Base-by-base conservation (phyloP, 2,888 invertebrate genomes). In the Rosalia funebris region DNA sequence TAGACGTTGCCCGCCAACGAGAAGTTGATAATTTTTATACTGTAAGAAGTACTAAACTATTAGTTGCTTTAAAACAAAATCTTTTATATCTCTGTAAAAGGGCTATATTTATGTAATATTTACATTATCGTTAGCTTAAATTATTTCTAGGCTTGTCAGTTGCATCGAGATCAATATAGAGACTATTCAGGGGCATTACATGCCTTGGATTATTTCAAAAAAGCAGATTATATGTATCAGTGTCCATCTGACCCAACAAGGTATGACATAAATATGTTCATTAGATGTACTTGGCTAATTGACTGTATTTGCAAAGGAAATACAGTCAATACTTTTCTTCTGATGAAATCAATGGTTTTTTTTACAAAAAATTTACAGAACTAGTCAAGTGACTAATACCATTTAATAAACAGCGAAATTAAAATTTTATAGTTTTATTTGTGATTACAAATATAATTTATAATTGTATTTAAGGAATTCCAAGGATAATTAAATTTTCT, bases 91-190 rank as follows among this genome's bases (percentile, higher is more conserved):
- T 25, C 9, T 25, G 9, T 3, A 25, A 25, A 5, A 25, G 9
- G 3, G 25, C 25, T 25, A 9, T 25, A 3, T 5, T 25, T 9
- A 25, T 5, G n/a, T n/a, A n/a, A n/a, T n/a, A n/a, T n/a, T n/a
- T n/a, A n/a, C n/a, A n/a, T n/a, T n/a, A n/a, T n/a, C n/a, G n/a
- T n/a, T n/a, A n/a, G n/a, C n/a, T n/a, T n/a, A n/a, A n/a, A n/a
- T n/a, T 37, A n/a, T 17, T 57, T 45, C n/a, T 74, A 88, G 87
- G 83, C 83, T 17, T 83, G 84, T 60, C 88, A 88, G 73, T 79
- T 83, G 25, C 86, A 87, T 64, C 82, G 89, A 60, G 85, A 87
- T 71, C 87, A 86, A 73, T 88, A 88, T 73, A 84, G 85, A 77
- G 87, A 88, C 37, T 84, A 84, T 61, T 80, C 85, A 1, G 86